Conservation (phyloP, 2,888 invertebrate species). For the Drosophila subquinaria region DNA sequence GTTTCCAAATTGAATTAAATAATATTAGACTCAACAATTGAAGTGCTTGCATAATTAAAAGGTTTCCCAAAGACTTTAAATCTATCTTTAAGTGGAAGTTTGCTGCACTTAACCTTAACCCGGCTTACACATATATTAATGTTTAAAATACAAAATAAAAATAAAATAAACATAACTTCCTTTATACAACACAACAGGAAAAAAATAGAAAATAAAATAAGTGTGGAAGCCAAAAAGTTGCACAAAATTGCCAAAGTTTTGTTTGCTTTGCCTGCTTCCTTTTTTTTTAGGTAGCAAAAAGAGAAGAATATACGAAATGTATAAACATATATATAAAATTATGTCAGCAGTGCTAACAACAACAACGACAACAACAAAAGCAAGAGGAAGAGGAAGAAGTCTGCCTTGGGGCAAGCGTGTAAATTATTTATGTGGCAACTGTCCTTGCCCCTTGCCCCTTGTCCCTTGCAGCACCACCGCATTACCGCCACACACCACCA, state of each 20-base stretch:
- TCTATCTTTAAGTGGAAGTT: neutral
- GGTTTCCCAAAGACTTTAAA: neutral
- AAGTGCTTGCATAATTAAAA: neutral
- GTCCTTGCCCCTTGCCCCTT: constrained; percentile 54
- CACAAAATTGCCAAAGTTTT: constrained; percentile 72
- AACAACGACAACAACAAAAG: constrained; percentile 16
- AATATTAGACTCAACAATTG: neutral
- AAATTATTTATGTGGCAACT: constrained; percentile 78
- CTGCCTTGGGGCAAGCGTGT: constrained; percentile 58
- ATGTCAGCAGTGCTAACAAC: constrained; percentile 65
- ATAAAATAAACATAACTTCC: constrained; percentile 58
- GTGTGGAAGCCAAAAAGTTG: constrained; percentile 70
- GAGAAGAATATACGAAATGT: neutral
- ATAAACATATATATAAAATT: constrained; percentile 53
- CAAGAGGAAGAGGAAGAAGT: constrained; percentile 11
- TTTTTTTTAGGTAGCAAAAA: neutral
- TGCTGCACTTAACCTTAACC: constrained; percentile 21
- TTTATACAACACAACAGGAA: constrained; percentile 24
- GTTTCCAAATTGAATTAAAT: neutral
- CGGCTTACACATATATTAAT: constrained; percentile 8
- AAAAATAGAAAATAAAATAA: constrained; percentile 36
- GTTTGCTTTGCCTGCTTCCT: constrained; percentile 44
- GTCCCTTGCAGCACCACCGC: constrained; percentile 24
- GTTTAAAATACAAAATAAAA: constrained; percentile 9
- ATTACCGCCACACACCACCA: constrained; percentile 1